These are phyloP conservation scores for Epinotia brunnichana DNA, from an alignment of 2,888 invertebrate genomes.

Conservation along the genomic window DNA sequence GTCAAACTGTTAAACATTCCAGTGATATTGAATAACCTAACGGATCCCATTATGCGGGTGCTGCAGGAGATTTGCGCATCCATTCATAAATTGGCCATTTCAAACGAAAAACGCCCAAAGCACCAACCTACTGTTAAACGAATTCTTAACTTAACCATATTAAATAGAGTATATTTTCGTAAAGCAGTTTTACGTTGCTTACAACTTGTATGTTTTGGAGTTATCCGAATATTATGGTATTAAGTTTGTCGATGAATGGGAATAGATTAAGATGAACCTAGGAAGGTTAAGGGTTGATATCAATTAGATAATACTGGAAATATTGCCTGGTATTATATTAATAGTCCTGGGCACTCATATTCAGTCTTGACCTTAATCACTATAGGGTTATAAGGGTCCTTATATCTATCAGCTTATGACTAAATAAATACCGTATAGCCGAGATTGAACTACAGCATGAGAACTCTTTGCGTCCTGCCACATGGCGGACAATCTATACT, in stretches of 20 bases:
- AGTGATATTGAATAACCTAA: conserved; percentile 66
- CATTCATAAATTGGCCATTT: conserved; percentile 32
- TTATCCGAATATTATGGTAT: conserved; percentile 30
- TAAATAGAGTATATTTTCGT: not conserved
- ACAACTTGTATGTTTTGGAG: not conserved
- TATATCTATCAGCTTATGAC: not conserved
- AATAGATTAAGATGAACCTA: conserved; percentile 34
- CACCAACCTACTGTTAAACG: not conserved
- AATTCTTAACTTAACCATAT: not conserved
- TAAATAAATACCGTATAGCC: not conserved
- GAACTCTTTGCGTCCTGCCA: not conserved
- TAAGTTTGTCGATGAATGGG: conserved; percentile 38
- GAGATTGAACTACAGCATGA: not conserved
- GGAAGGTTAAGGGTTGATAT: conserved; percentile 40
- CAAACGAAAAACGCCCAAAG: conserved; percentile 11
- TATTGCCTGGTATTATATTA: not conserved
- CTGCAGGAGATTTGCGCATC: conserved; percentile 44
- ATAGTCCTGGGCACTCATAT: not conserved
- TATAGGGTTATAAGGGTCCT: not conserved
- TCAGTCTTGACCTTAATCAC: conserved; percentile 1
- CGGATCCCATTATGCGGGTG: conserved; percentile 66
- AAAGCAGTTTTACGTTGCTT: not conserved
- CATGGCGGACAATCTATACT: not conserved
- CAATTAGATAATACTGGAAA: conserved; percentile 24
- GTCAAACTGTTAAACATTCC: conserved; percentile 41